A percentile compares a stretch with the other conserved stretches of the same genome.
These are phyloP conservation scores for Cebus imitator DNA, from an alignment of 2,113 vertebrate genomes.

Conservation along the genomic window DNA sequence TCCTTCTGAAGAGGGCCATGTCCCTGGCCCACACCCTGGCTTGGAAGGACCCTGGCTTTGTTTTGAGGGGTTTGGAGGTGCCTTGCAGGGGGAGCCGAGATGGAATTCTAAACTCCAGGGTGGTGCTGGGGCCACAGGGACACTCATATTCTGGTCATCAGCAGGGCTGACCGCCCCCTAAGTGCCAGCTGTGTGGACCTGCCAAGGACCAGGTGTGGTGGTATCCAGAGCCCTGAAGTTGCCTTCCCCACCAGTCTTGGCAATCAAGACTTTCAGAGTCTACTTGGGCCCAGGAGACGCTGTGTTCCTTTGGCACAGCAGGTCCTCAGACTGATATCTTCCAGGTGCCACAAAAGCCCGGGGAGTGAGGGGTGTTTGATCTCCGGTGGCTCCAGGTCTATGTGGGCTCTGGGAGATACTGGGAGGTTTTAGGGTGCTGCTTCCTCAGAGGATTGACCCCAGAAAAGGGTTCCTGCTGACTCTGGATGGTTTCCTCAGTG, in stretches of 20 bases:
- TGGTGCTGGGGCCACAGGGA: not conserved
- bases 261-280: not conserved
- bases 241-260: not conserved
- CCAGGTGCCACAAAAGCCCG: rapidly evolving
- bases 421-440: rapidly evolving
- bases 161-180: rapidly evolving
- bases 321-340: not conserved
- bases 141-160: not conserved
- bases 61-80: not conserved
- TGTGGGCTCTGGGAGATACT: not conserved
- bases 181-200: not conserved
- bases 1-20: not conserved
- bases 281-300: not conserved
- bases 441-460: not conserved
- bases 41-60: not conserved
- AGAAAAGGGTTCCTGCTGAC: not conserved
- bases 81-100: not conserved
- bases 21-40: too few relatives aligned
- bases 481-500: rapidly evolving
- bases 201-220: too few relatives aligned
- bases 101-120: not conserved
- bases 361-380: not conserved
- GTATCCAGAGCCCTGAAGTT: not conserved
- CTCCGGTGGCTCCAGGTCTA: rapidly evolving
- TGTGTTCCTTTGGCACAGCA: rapidly evolving